Evolutionary conservation across 2,797 vertebrate species (phyloP).

Genomic region (Parauchenoglanis punctatus): DNA sequence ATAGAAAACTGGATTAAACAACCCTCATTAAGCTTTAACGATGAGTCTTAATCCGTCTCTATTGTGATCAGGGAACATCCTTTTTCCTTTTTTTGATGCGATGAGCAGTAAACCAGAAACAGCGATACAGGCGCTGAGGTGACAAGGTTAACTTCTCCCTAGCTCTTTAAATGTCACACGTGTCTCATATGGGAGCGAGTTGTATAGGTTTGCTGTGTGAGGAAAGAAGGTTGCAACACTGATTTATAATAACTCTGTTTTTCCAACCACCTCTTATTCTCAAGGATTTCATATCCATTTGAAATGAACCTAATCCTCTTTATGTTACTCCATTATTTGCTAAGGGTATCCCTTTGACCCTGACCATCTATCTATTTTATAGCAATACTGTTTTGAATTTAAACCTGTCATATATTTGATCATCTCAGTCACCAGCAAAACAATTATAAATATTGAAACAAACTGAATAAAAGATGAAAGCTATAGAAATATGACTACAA

Average conservation of each 20-base stretch:
- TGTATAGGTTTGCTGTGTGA: conserved; percentile 36
- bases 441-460: not conserved
- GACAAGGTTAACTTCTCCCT: conserved; percentile 43
- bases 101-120: conserved; percentile 35
- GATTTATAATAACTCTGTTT: conserved; percentile 23
- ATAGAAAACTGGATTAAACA: not conserved
- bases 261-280: conserved; percentile 9
- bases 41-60: conserved; percentile 14
- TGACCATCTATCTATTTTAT: not conserved
- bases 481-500: not conserved
- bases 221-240: conserved; percentile 32
- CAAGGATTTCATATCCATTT: conserved; percentile 20
- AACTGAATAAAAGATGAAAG: not conserved
- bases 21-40: conserved; percentile 9
- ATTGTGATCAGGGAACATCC: conserved; percentile 1
- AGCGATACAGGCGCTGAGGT: conserved; percentile 30
- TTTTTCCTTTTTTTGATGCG: conserved; percentile 12
- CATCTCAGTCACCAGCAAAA: not conserved
- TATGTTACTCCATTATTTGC: not conserved
- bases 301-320: conserved; percentile 5
- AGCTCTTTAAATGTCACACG: conserved; percentile 51
- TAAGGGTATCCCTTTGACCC: not conserved
- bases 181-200: conserved; percentile 37
- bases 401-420: not conserved
- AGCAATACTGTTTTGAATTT: no score